These are phyloP conservation scores for Tetraodon nigroviridis DNA, from an alignment of 2,113 vertebrate species.

Conservation along the genomic window DNA sequence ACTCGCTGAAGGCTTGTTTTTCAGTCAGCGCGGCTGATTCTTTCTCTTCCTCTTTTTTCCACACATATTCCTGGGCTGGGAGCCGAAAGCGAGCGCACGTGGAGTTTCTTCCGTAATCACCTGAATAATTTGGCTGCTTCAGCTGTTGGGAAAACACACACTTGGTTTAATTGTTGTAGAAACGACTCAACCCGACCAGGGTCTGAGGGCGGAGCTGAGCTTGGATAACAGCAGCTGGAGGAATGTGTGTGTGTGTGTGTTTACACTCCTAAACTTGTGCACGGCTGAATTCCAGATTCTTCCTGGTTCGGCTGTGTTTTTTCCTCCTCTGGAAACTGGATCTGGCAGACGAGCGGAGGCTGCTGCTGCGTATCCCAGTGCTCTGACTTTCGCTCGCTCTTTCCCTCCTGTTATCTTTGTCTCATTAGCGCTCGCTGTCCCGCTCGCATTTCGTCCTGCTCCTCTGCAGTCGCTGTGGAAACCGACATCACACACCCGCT, in stretches of 20 bases:
- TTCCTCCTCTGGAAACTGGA: too few relatives aligned
- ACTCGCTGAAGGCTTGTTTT: conserved; percentile 29
- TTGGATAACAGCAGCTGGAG: too few relatives aligned
- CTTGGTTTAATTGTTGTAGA: neutral
- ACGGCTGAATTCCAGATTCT: too few relatives aligned
- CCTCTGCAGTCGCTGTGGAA: neutral
- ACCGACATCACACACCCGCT: conserved; percentile 25
- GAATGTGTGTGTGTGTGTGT: too few relatives aligned
- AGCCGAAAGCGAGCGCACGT: conserved; percentile 5
- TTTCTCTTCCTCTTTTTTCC: neutral
- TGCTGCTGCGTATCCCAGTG: too few relatives aligned
- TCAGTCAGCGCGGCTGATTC: conserved; percentile 8
- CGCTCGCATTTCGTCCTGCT: neutral
- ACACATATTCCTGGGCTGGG: conserved; percentile 11
- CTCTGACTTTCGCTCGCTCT: too few relatives aligned
- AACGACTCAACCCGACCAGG: too few relatives aligned
- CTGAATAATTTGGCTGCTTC: conserved; percentile 7
- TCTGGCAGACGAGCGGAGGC: too few relatives aligned
- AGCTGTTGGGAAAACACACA: neutral
- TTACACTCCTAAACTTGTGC: too few relatives aligned
- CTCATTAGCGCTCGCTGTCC: neutral
- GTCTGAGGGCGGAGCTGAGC: too few relatives aligned
- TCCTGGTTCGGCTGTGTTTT: too few relatives aligned
- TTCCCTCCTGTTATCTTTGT: too few relatives aligned
- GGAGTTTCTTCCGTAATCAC: conserved; percentile 17